Evolutionary conservation across 2,888 invertebrate genomes (phyloP).

Genomic region (Diarsia rubi): DNA sequence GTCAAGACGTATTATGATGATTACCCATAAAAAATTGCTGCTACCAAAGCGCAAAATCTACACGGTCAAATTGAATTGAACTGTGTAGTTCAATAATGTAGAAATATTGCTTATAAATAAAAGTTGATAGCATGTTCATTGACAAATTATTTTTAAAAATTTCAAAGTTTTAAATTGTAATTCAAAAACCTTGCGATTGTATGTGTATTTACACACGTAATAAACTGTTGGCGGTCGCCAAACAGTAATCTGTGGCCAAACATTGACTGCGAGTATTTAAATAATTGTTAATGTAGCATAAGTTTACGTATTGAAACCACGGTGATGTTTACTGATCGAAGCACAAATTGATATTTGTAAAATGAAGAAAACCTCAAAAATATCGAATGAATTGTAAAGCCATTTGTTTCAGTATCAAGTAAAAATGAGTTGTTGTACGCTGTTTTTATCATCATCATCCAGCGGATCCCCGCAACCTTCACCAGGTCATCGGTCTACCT

Average conservation of each 20-base stretch:
- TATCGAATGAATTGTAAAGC: background rate
- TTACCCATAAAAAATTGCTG: too few species aligned
- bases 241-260: too few species aligned
- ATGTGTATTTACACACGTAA: background rate
- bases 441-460: too few species aligned
- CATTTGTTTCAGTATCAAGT: background rate
- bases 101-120: background rate
- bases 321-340: background rate
- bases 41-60: too few species aligned
- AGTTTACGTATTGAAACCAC: background rate
- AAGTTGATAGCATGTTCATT: background rate
- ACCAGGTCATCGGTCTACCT: too few species aligned
- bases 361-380: background rate
- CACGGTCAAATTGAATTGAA: background rate
- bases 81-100: background rate
- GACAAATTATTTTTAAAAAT: background rate
- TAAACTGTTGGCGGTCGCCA: background rate
- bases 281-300: background rate
- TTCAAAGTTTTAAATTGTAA: background rate
- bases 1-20: background rate
- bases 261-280: background rate
- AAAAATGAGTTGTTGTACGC: background rate
- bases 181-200: background rate
- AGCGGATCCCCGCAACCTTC: too few species aligned
- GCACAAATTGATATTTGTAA: background rate